Evolutionary conservation across 2,113 vertebrate species (phyloP).

Genomic region (Heliornis fulica): DNA sequence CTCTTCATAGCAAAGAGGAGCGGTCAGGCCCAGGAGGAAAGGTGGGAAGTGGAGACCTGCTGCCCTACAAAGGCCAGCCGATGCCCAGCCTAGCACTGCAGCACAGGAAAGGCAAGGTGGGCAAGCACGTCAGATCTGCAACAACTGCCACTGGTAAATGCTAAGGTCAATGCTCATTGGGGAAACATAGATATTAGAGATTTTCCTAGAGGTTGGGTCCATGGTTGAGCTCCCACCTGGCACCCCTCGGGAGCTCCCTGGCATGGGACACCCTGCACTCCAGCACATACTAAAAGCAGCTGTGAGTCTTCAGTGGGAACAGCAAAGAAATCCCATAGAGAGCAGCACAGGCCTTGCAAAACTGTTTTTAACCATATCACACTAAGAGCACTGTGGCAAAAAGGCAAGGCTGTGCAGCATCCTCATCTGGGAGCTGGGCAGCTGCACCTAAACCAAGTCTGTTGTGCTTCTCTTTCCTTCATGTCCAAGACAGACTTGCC

Average conservation of each 20-base stretch:
- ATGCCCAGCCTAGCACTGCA: neutral
- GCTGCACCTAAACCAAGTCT: neutral
- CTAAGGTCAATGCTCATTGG: neutral
- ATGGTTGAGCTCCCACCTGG: neutral
- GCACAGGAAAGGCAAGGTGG: neutral
- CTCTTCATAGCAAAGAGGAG: neutral
- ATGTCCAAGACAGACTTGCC: neutral
- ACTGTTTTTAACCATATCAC: neutral
- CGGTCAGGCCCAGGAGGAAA: neutral
- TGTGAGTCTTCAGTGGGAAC: neutral
- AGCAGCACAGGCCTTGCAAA: neutral
- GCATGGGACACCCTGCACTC: rapidly evolving
- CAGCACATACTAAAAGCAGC: neutral
- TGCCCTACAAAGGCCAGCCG: neutral
- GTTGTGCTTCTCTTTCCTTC: neutral
- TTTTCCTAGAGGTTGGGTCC: neutral
- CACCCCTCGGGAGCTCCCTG: neutral
- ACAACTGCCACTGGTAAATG: neutral
- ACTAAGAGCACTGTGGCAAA: neutral
- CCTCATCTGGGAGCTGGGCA: neutral
- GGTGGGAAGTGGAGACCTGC: neutral
- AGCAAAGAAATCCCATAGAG: neutral
- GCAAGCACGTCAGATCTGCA: neutral
- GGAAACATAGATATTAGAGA: neutral
- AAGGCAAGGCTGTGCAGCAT: neutral